Evolutionary conservation across 92 coral and sea anemone species (phyloP).

Genomic region (Umimayanthus kanabou): DNA sequence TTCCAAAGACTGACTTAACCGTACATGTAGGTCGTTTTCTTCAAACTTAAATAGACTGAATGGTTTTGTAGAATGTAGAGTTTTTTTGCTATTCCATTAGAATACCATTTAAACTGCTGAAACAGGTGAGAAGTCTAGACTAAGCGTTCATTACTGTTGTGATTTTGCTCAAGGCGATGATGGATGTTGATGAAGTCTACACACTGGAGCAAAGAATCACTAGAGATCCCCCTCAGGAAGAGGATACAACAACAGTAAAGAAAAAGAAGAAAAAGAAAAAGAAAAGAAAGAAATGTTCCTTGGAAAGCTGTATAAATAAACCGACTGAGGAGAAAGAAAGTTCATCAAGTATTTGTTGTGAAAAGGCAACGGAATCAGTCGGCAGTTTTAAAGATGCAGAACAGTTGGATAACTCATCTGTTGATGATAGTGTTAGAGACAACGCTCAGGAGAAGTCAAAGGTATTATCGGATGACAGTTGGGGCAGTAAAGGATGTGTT

Average conservation of each 20-base stretch:
- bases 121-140: neutral
- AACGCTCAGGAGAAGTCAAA: neutral
- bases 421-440: neutral
- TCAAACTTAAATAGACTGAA: too few relatives aligned
- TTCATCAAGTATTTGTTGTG: neutral
- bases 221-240: slow-evolving; percentile 21
- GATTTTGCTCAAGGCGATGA: slow-evolving; percentile 72
- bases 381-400: neutral
- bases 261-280: slow-evolving; percentile 62
- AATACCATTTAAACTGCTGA: neutral
- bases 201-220: slow-evolving; percentile 75
- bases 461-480: neutral
- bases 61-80: too few relatives aligned
- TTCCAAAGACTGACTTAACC: too few relatives aligned
- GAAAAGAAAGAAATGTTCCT: slow-evolving; percentile 36
- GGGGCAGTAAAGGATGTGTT: neutral
- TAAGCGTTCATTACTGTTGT: neutral
- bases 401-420: neutral
- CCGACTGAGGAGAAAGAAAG: slow-evolving; percentile 35
- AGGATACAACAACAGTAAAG: slow-evolving; percentile 33
- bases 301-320: slow-evolving; percentile 15
- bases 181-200: slow-evolving; percentile 97
- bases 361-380: slow-evolving; percentile 12
- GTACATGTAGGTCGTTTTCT: too few relatives aligned
- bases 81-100: too few relatives aligned